Evolutionary conservation across 2,797 vertebrate genomes (phyloP), one percentile per base, ranked within the genome.

Genomic region (Sebastes taczanowskii): DNA sequence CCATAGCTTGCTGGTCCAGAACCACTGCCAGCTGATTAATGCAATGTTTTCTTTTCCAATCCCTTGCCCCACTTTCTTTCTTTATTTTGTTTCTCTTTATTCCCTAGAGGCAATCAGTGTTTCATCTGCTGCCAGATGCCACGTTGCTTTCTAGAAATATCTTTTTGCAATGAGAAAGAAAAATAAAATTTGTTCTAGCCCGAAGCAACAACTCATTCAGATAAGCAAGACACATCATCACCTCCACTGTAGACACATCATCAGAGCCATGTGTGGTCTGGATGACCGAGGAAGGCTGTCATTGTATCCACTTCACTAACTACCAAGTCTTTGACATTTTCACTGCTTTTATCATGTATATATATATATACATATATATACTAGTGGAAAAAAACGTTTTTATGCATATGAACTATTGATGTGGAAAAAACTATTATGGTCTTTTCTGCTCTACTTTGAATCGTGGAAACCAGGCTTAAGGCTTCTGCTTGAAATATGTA

Each of bases 11-110:
- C 82, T 86, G 66, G 79, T 88, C 75, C 72, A 87, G 77, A 88
- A 80, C 79, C 82, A 76, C 80, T 88, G 88, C 87, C 88, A 89
- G 87, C 77, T 91, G 90, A 90, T 91, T 90, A 91, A 91, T 89
- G 86, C 76, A 81, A 49, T 92, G 87, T 91, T 90, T 89, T 88
- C 74, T 76, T 86, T 90, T 79, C 77, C 85, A 87, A 86, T 87
- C 80, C 74, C 38, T 60, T 88, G 87, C 65, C 92, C 90, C 81
- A 90, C 88, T 90, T 92, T 89, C 83, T 73, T 72, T 77, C 61
- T 82, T 86, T 83, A 70, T 86, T 86, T 86, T 68, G 75, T 90
- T 80, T 69, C 46, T 73, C 62, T 67, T 77, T 62, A 75, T 86
- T 79, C 82, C 83, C 85, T 67, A 46, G 30, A 80, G 91, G 82